A percentile compares a stretch with the other conserved stretches of the same genome.
Conservation (phyloP, 2,113 vertebrate genomes). For the Eubucco bourcierii region DNA sequence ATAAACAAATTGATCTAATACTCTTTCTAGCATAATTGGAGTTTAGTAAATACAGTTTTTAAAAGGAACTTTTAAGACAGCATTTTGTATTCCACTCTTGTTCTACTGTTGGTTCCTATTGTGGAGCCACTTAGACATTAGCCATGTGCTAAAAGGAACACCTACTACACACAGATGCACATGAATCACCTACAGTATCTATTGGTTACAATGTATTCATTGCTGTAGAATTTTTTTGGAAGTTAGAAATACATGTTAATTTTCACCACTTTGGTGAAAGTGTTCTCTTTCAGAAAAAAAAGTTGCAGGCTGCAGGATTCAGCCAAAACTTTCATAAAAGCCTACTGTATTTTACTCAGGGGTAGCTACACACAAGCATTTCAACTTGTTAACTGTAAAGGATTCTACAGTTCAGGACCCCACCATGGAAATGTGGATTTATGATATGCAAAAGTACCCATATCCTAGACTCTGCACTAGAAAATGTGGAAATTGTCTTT, state of each 20-base stretch:
- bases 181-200: not conserved
- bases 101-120: not conserved
- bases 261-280: not conserved
- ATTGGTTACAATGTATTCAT: not conserved
- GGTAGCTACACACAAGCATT: not conserved
- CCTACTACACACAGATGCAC: not conserved
- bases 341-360: not conserved
- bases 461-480: not conserved
- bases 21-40: not conserved
- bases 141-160: not conserved
- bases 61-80: not conserved
- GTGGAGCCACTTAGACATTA: not conserved
- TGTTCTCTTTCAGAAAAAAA: not conserved
- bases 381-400: not conserved
- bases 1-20: not conserved
- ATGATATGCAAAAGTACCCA: not conserved
- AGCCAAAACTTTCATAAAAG: not conserved
- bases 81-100: not conserved
- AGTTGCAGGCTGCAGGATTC: not conserved
- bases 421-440: not conserved
- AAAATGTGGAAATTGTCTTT: not conserved
- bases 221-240: not conserved
- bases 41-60: not conserved
- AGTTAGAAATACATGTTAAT: not conserved
- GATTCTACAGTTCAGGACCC: not conserved